Percentiles rank a stretch among this genome's conserved stretches.
phyloP scores from a whole-genome alignment of 2,888 invertebrate species.

The Axea sp. region DNA sequence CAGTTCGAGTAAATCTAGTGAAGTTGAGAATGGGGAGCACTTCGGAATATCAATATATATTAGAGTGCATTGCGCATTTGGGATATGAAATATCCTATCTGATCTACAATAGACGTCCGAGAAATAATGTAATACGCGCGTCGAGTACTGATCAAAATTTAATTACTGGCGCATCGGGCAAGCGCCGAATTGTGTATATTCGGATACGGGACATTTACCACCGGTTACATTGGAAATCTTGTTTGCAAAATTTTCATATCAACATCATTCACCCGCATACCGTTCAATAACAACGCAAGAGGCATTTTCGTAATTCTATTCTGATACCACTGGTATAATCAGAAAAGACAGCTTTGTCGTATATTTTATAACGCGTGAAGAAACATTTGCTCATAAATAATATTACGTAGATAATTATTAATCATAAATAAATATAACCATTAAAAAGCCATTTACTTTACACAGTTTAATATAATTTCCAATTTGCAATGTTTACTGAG shows the following conservation, averaged over 20 bases:
- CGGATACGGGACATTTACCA: constrained; percentile 28
- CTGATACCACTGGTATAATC: constrained; percentile 1
- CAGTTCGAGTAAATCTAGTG: constrained; percentile 1
- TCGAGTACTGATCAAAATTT: constrained; percentile 38
- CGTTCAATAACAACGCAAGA: constrained; percentile 16
- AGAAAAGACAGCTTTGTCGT: not conserved
- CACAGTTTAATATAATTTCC: no score
- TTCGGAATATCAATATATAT: constrained; percentile 25
- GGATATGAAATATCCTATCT: constrained; percentile 34
- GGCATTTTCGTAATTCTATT: constrained; percentile 37
- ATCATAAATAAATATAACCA: no score
- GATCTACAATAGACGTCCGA: constrained; percentile 20
- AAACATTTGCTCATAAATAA: not conserved
- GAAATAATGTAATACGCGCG: constrained; percentile 33
- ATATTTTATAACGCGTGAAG: constrained; percentile 3
- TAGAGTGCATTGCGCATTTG: constrained; percentile 10
- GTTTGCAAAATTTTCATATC: constrained; percentile 38
- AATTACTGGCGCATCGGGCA: constrained; percentile 30
- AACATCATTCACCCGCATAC: constrained; percentile 24
- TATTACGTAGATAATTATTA: no score
- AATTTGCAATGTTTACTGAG: no score
- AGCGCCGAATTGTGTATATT: constrained; percentile 20
- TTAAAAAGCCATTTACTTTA: no score
- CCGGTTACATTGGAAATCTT: constrained; percentile 30
- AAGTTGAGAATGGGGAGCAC: not conserved